Percentiles rank a stretch among this genome's conserved stretches.
These are phyloP conservation scores for Drosophila paucipuncta DNA, from an alignment of 2,888 invertebrate genomes.

Conservation along the genomic window DNA sequence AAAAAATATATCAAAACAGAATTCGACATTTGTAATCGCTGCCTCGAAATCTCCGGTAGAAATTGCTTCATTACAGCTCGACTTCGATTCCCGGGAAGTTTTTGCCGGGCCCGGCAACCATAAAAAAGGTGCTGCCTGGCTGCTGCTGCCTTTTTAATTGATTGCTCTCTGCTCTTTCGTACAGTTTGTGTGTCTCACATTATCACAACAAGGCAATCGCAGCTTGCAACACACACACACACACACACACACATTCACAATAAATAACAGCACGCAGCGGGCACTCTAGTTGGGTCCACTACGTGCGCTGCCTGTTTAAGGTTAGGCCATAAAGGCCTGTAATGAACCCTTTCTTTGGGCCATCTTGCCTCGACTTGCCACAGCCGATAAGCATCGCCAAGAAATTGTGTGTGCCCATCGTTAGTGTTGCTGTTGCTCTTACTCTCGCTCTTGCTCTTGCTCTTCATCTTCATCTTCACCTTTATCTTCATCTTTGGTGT, in stretches of 20 bases:
- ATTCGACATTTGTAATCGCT: constrained; percentile 56
- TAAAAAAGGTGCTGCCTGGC: constrained; percentile 41
- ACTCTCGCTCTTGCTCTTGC: not conserved
- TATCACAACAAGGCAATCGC: constrained; percentile 76
- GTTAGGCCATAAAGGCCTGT: constrained; percentile 61
- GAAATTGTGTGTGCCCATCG: constrained; percentile 53
- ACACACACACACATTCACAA: constrained; percentile 36
- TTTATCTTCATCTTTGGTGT: constrained; percentile 29
- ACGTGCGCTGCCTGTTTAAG: constrained; percentile 59
- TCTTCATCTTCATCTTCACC: not conserved
- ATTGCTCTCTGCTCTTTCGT: constrained; percentile 67
- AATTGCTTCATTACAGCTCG: constrained; percentile 74
- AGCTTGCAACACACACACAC: constrained; percentile 32
- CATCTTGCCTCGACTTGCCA: constrained; percentile 26
- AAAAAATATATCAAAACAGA: constrained; percentile 20
- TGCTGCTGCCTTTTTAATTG: constrained; percentile 74
- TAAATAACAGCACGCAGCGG: constrained; percentile 74
- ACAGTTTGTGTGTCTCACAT: constrained; percentile 62
- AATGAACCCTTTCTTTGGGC: constrained; percentile 71
- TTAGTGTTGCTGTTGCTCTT: constrained; percentile 53
- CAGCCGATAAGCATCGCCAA: constrained; percentile 64
- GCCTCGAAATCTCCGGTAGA: constrained; percentile 68
- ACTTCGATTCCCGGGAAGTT: constrained; percentile 62
- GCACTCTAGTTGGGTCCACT: constrained; percentile 42
- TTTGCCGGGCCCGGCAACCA: constrained; percentile 43